A percentile compares a stretch with the other conserved stretches of the same genome.
These are phyloP conservation scores for Apostichopus japonicus DNA, from an alignment of 35 echinoderm and acorn worm genomes.

Conservation along the genomic window DNA sequence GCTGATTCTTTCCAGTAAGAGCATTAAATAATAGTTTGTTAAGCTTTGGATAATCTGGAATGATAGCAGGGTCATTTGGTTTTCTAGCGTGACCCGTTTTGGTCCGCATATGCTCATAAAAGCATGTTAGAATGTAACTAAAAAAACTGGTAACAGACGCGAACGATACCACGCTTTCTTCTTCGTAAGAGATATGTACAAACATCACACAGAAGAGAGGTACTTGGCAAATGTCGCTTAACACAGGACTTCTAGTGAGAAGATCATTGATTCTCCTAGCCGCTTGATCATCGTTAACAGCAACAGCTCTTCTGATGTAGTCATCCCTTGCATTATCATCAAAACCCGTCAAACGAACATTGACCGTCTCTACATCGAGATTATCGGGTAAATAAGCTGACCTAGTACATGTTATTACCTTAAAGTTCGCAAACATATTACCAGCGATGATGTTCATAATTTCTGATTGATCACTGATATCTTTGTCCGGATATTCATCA, in stretches of 20 bases:
- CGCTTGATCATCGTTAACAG: not conserved
- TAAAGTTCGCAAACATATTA: too few relatives aligned
- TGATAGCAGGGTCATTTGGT: too few relatives aligned
- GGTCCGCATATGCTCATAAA: not conserved
- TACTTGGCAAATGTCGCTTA: slow-evolving; percentile 20
- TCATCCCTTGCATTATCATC: not conserved
- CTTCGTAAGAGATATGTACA: too few relatives aligned
- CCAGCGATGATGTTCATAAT: too few relatives aligned
- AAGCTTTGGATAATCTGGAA: not conserved
- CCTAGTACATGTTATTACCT: too few relatives aligned
- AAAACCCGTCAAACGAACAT: too few relatives aligned
- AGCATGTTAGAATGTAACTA: not conserved
- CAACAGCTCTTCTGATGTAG: slow-evolving; percentile 14
- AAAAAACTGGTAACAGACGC: not conserved
- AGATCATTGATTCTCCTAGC: not conserved
- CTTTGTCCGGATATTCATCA: too few relatives aligned
- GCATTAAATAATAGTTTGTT: not conserved
- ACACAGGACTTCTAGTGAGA: not conserved
- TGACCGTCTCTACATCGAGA: too few relatives aligned
- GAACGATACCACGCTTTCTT: not conserved
- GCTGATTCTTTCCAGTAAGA: not conserved
- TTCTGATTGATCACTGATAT: too few relatives aligned
- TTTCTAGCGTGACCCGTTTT: not conserved
- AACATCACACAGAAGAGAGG: slow-evolving; percentile 19
- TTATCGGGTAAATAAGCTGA: too few relatives aligned